A percentile compares a stretch with the other conserved stretches of the same genome.
Evolutionary conservation across 1,140 invertebrate genomes (phyloP).

Genomic region (Papilio xuthus): DNA sequence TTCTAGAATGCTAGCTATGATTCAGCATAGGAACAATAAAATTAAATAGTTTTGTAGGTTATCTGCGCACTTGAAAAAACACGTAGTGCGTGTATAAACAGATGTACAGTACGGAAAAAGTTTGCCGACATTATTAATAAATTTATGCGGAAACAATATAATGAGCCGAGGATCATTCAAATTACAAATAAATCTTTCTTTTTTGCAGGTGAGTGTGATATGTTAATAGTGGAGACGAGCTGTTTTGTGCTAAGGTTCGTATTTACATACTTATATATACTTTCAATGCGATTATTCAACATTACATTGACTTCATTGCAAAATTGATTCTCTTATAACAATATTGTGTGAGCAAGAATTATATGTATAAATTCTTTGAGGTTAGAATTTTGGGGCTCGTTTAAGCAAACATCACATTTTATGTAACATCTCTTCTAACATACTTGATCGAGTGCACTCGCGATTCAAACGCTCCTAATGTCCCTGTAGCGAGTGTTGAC

Average conservation of each 20-base stretch:
- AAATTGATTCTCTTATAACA: background rate
- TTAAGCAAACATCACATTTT: background rate
- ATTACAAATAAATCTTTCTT: constrained; percentile 44
- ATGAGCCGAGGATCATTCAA: constrained; percentile 46
- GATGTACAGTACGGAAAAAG: constrained; percentile 49
- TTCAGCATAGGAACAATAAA: constrained; percentile 4
- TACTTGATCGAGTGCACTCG: constrained; percentile 61
- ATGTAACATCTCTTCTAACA: constrained; percentile 34
- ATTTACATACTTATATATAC: constrained; percentile 29
- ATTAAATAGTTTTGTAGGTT: constrained; percentile 41
- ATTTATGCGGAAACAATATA: constrained; percentile 52
- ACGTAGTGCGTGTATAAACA: constrained; percentile 55
- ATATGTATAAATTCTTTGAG: background rate
- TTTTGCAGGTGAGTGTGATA: constrained; percentile 62
- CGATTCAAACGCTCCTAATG: constrained; percentile 67
- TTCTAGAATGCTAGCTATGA: background rate
- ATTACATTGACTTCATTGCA: constrained; percentile 1
- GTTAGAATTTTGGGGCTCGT: background rate
- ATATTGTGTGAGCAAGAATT: background rate
- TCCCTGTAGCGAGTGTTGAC: constrained; percentile 81
- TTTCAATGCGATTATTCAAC: background rate
- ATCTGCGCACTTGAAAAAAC: constrained; percentile 32
- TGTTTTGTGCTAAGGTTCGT: constrained; percentile 42
- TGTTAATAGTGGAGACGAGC: constrained; percentile 34
- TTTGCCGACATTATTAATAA: constrained; percentile 46